phyloP scores from a whole-genome alignment of 2,113 vertebrate genomes.

The Ranitomeya variabilis region DNA sequence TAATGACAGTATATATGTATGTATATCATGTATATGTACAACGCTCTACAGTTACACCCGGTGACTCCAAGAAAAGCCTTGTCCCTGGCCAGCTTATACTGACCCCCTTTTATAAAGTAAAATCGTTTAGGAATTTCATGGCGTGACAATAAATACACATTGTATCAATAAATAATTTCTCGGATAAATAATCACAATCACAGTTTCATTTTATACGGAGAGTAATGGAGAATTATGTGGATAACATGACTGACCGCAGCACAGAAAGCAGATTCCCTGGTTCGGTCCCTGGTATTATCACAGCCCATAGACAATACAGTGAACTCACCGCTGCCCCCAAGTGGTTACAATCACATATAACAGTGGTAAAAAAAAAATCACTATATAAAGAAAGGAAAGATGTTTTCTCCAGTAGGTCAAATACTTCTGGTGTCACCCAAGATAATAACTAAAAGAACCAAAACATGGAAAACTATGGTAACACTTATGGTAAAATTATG shows the following conservation, averaged over 20 bases:
- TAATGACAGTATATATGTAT: background rate
- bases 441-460: too few species aligned
- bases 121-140: background rate
- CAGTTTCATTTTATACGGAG: background rate
- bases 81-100: background rate
- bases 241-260: background rate
- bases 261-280: background rate
- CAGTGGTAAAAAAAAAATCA: background rate
- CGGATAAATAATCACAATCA: background rate
- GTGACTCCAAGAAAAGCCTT: background rate
- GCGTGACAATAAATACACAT: conserved; percentile 19
- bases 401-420: too few species aligned
- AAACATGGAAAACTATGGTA: background rate
- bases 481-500: conserved; percentile 2
- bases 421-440: too few species aligned
- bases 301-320: too few species aligned
- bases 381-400: background rate
- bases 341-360: background rate
- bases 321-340: conserved; percentile 21
- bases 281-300: background rate
- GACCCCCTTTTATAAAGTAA: background rate
- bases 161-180: conserved; percentile 21
- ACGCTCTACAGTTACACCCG: background rate
- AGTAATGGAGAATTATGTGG: background rate
- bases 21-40: background rate